Evolutionary conservation across 2,113 vertebrate species (phyloP), one percentile per base, ranked within the genome.

Genomic region (Australoheros scitulus): DNA sequence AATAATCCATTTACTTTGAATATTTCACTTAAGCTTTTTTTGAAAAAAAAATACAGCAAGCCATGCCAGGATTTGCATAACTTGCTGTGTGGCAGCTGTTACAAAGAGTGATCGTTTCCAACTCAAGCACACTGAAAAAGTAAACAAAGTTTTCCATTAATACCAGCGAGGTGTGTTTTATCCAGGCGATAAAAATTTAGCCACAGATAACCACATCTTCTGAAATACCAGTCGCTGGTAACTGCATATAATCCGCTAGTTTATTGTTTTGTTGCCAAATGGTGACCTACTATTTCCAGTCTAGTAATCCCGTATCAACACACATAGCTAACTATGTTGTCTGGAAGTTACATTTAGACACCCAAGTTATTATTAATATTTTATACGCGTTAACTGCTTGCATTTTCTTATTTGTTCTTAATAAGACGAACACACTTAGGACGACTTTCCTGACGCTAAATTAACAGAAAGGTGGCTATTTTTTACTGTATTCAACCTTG

Each of bases 131-230:
- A 78, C 22, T 64, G 29, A 36, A 24, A 43, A 65, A 41, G 24
- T 60, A 11, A 83, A 65, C 5, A 4, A 41, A 52, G 57, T 64
- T 26, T n/a, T 10, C 6, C 5, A 52, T 61, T 1, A 59, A 68
- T 18, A 60, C 0, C 56, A 58, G 36, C 9, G 17, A 61, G 1
- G 2, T 47, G 2, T 1, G n/a, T 26, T 86, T 83, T 5, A 43
- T 55, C 72, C 11, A 11, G n/a, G 34, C n/a, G 26, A 17, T 10
- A 26, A 18, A 11, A 0, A 6, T 0, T 1, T 32, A 14, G 17
- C 11, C 47, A 55, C 26, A 34, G 29, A 18, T 74, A 4, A 2
- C 7, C 24, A 72, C 57, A 20, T 32, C 65, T 47, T 76, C 20
- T 32, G 11, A 14, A 11, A n/a, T 15, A 22, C 24, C 7, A 4